phyloP scores from a whole-genome alignment of 1,140 invertebrate species.

The Scaptodrosophila lebanonensis region DNA sequence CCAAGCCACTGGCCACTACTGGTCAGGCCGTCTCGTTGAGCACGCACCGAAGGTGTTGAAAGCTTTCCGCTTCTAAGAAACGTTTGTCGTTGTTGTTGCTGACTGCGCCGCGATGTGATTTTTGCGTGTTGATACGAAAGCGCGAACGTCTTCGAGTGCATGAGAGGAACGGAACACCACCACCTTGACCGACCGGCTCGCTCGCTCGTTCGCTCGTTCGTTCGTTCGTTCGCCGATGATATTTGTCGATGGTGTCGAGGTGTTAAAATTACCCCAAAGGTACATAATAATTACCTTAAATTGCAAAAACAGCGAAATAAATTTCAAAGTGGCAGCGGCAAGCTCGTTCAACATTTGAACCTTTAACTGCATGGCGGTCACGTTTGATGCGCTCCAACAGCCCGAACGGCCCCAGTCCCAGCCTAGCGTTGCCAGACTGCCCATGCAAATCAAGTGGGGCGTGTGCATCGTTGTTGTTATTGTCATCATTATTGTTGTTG shows the following conservation, averaged over 20 bases:
- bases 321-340: constrained; percentile 43
- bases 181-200: background rate
- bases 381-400: constrained; percentile 46
- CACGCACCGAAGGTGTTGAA: constrained; percentile 73
- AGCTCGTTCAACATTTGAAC: background rate
- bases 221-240: constrained; percentile 52
- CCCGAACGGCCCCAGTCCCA: too few species aligned
- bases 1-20: background rate
- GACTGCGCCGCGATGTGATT: constrained; percentile 44
- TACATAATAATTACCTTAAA: constrained; percentile 77
- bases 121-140: constrained; percentile 51
- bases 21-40: constrained; percentile 25
- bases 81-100: constrained; percentile 51
- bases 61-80: constrained; percentile 72
- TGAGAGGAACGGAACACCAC: too few species aligned
- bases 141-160: too few species aligned
- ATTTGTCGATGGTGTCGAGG: constrained; percentile 77
- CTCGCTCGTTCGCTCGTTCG: constrained; percentile 4
- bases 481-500: constrained; percentile 59
- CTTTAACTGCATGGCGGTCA: constrained; percentile 34
- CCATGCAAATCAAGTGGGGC: constrained; percentile 1
- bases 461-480: constrained; percentile 59
- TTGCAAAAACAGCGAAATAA: constrained; percentile 77
- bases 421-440: constrained; percentile 62
- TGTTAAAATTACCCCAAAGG: constrained; percentile 77